Evolutionary conservation across 2,113 vertebrate genomes (phyloP).

Genomic region (Notechis scutatus): DNA sequence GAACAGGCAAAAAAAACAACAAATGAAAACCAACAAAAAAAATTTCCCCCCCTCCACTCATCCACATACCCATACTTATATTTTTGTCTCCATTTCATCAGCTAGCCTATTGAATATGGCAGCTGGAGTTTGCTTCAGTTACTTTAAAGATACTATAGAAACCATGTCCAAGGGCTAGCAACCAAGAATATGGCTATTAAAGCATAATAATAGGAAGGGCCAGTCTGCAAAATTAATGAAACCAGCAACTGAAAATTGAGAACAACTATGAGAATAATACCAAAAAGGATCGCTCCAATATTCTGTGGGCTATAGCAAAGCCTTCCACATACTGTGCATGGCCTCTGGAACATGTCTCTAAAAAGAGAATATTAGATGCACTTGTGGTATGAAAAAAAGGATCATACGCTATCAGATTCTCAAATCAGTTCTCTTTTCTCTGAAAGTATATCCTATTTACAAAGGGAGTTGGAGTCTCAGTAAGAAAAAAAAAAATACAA

Average conservation of each 20-base stretch:
- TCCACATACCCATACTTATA: background rate
- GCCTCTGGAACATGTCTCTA: background rate
- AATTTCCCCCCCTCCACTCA: background rate
- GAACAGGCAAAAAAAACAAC: background rate
- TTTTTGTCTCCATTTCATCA: background rate
- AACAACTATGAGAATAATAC: background rate
- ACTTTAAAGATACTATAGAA: background rate
- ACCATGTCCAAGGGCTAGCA: background rate
- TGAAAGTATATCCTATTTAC: background rate
- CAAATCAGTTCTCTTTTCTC: background rate
- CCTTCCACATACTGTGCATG: background rate
- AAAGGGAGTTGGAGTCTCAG: too few species aligned
- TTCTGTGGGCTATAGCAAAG: background rate
- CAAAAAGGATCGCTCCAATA: background rate
- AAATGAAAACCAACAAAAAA: background rate
- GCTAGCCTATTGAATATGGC: background rate
- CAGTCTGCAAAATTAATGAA: background rate
- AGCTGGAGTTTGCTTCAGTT: background rate
- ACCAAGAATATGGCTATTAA: background rate
- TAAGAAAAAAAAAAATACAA: background rate
- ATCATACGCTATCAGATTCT: background rate
- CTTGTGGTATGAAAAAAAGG: background rate
- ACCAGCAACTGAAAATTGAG: background rate
- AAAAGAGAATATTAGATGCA: background rate
- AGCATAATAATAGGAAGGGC: background rate